Evolutionary conservation across 2,888 invertebrate species (phyloP).

Genomic region (Lucinisca nassula): DNA sequence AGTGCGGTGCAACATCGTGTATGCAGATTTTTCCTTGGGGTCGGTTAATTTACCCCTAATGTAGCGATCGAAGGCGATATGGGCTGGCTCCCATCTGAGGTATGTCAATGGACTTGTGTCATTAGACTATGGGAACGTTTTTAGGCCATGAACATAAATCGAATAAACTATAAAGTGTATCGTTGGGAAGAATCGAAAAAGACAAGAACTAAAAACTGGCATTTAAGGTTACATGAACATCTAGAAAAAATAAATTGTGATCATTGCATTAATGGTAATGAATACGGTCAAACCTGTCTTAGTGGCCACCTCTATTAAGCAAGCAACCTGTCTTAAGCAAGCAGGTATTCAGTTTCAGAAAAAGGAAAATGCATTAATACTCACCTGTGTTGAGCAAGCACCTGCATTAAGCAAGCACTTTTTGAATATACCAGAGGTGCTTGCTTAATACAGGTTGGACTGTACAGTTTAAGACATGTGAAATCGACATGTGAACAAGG

Average conservation of each 20-base stretch:
- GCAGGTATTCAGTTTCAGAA: no score
- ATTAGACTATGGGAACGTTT: neutral
- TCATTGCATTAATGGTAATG: neutral
- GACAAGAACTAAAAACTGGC: neutral
- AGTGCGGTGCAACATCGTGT: neutral
- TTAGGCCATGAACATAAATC: neutral
- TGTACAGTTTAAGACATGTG: neutral
- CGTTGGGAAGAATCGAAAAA: neutral
- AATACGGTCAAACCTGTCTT: no score
- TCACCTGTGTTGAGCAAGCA: no score
- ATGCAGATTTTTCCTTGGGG: neutral
- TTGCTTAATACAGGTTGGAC: no score
- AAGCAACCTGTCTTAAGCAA: no score
- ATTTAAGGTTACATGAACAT: neutral
- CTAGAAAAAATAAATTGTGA: neutral
- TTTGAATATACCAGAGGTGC: no score
- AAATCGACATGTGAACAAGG: neutral
- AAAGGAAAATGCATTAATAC: no score
- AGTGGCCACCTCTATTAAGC: no score
- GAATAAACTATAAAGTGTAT: neutral
- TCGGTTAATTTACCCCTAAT: neutral
- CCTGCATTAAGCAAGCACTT: no score
- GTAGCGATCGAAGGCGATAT: neutral
- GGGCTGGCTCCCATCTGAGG: neutral
- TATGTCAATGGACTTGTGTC: neutral